phyloP scores from a whole-genome alignment of 2,113 vertebrate species.

The Sialia sialis region DNA sequence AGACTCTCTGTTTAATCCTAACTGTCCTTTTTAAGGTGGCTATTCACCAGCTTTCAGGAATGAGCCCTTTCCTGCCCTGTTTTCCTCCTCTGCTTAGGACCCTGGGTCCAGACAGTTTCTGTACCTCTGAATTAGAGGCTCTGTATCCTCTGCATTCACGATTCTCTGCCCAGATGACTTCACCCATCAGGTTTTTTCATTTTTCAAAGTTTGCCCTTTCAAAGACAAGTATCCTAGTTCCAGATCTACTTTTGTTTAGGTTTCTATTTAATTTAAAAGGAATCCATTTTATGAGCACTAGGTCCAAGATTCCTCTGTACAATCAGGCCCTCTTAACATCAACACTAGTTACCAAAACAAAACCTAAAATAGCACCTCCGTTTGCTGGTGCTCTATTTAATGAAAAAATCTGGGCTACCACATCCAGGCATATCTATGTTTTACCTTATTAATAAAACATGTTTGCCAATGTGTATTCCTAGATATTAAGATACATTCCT shows the following conservation, averaged over 20 bases:
- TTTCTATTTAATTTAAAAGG: conserved; percentile 58
- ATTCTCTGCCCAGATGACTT: conserved; percentile 14
- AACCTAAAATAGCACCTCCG: conserved; percentile 49
- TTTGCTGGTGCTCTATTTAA: conserved; percentile 15
- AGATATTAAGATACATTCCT: conserved; percentile 22
- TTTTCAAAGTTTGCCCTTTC: conserved; percentile 40
- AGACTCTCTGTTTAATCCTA: background rate
- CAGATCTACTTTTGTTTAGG: conserved; percentile 47
- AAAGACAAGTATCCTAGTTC: conserved; percentile 15
- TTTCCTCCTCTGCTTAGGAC: background rate
- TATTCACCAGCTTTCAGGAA: background rate
- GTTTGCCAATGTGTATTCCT: conserved; percentile 18
- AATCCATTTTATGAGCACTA: conserved; percentile 40
- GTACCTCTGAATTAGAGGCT: background rate
- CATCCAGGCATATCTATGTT: conserved; percentile 15
- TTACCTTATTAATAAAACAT: conserved; percentile 28
- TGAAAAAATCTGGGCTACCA: conserved; percentile 17
- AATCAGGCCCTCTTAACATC: conserved; percentile 36
- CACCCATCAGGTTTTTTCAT: background rate
- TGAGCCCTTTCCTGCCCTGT: background rate
- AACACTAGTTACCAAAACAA: conserved; percentile 63
- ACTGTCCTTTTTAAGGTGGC: conserved; percentile 32
- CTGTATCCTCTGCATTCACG: background rate
- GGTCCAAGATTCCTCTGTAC: conserved; percentile 39
- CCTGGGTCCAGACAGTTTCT: background rate